phyloP scores from a whole-genome alignment of 2,113 vertebrate genomes.

The Engraulis encrasicolus region DNA sequence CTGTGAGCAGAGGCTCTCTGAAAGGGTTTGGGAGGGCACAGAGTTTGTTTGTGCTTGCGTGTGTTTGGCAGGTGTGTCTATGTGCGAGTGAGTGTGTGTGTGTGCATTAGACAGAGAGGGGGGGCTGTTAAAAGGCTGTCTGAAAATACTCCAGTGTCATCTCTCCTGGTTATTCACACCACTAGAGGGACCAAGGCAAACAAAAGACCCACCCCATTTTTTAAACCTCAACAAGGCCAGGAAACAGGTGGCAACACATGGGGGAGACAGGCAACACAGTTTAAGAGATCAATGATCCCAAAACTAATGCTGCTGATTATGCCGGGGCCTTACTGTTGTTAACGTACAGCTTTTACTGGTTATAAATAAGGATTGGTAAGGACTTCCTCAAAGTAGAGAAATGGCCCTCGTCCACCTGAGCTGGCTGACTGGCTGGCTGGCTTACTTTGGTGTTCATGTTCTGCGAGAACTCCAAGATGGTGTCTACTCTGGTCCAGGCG shows the following conservation, averaged over 20 bases:
- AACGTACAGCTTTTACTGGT: constrained; percentile 14
- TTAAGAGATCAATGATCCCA: background rate
- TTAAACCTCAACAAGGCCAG: background rate
- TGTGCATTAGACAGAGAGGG: background rate
- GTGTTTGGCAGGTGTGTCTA: background rate
- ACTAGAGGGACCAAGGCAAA: constrained; percentile 21
- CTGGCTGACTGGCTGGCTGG: constrained; percentile 70
- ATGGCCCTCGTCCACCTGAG: constrained; percentile 67
- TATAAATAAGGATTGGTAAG: constrained; percentile 38
- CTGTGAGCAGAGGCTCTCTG: constrained; percentile 19
- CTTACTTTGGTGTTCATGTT: constrained; percentile 99
- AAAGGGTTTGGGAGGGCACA: constrained; percentile 1
- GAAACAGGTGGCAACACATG: background rate
- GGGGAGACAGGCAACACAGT: background rate
- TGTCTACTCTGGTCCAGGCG: constrained; percentile 98
- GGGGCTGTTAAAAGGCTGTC: background rate
- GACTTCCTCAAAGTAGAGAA: constrained; percentile 87
- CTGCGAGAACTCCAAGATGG: constrained; percentile 99
- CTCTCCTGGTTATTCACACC: constrained; percentile 16
- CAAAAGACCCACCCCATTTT: background rate
- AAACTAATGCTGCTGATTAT: background rate
- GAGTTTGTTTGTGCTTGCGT: background rate
- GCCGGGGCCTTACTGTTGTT: background rate
- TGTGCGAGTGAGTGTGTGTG: background rate
- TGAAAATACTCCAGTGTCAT: constrained; percentile 32